Evolutionary conservation across 2,888 invertebrate species (phyloP).

Genomic region (Muscina levida): DNA sequence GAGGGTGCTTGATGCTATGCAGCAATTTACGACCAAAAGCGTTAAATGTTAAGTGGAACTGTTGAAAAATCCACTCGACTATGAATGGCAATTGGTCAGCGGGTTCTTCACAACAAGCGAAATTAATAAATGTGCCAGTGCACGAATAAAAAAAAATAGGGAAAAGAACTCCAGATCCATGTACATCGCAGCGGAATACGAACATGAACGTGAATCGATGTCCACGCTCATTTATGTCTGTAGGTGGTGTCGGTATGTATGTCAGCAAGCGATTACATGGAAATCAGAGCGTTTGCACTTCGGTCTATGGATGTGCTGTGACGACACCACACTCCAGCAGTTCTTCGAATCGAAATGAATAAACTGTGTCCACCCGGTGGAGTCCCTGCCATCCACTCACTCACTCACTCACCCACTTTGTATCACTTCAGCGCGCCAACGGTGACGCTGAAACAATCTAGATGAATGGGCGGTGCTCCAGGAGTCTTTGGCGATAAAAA

Average conservation of each 20-base stretch:
- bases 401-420: neutral
- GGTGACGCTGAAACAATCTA: neutral
- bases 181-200: slow-evolving; percentile 9
- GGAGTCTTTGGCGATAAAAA: slow-evolving; percentile 44
- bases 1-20: slow-evolving; percentile 42
- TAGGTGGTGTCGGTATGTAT: neutral
- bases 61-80: slow-evolving; percentile 20
- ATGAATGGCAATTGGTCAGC: slow-evolving; percentile 33
- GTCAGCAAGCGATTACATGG: slow-evolving; percentile 7
- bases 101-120: neutral
- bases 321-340: slow-evolving; percentile 51
- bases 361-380: neutral
- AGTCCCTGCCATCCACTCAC: neutral
- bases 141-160: slow-evolving; percentile 1
- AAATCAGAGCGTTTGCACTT: slow-evolving; percentile 14
- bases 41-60: slow-evolving; percentile 35
- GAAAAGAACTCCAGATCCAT: slow-evolving; percentile 1
- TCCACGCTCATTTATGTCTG: no score
- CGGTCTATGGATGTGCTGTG: slow-evolving; percentile 26
- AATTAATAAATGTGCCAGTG: slow-evolving; percentile 6
- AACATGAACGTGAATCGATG: neutral
- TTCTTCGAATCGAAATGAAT: slow-evolving; percentile 45
- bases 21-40: slow-evolving; percentile 33
- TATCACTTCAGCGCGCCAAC: neutral
- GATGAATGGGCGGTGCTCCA: slow-evolving; percentile 5